phyloP scores from a whole-genome alignment of 2,888 invertebrate genomes.

The Salticus scenicus region DNA sequence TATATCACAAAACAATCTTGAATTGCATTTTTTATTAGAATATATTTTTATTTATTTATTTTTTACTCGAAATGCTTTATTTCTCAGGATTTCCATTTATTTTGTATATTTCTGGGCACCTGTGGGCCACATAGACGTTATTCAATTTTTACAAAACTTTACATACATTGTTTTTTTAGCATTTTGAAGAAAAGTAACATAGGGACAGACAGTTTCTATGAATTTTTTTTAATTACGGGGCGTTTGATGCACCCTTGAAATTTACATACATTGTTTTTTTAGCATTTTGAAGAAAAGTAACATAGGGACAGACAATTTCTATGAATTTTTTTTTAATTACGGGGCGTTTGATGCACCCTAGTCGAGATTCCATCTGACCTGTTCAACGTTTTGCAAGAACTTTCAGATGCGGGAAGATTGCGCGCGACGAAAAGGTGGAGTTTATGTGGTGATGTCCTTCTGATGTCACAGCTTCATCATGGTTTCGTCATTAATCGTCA shows the following conservation, averaged over 20 bases:
- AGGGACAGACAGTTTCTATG: not conserved
- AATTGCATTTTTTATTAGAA: not conserved
- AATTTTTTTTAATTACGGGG: constrained; percentile 7
- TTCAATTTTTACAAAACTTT: not conserved
- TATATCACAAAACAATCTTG: not conserved
- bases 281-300: constrained; percentile 8
- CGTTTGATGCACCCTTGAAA: constrained; percentile 11
- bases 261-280: too few relatives aligned
- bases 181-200: constrained; percentile 10
- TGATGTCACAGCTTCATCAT: too few relatives aligned
- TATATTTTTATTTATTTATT: not conserved
- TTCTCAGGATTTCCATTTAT: not conserved
- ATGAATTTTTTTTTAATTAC: too few relatives aligned
- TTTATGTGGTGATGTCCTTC: too few relatives aligned
- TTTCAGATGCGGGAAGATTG: too few relatives aligned
- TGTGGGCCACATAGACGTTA: constrained; percentile 6
- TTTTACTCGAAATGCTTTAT: not conserved
- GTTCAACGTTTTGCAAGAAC: too few relatives aligned
- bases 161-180: not conserved
- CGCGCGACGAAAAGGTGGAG: too few relatives aligned
- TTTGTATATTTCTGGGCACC: not conserved
- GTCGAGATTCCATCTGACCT: too few relatives aligned
- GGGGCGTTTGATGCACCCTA: too few relatives aligned
- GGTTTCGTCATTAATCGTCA: too few relatives aligned
- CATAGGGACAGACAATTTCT: too few relatives aligned